These are phyloP conservation scores for Bucorvus abyssinicus DNA, from an alignment of 2,797 vertebrate species.

Conservation along the genomic window DNA sequence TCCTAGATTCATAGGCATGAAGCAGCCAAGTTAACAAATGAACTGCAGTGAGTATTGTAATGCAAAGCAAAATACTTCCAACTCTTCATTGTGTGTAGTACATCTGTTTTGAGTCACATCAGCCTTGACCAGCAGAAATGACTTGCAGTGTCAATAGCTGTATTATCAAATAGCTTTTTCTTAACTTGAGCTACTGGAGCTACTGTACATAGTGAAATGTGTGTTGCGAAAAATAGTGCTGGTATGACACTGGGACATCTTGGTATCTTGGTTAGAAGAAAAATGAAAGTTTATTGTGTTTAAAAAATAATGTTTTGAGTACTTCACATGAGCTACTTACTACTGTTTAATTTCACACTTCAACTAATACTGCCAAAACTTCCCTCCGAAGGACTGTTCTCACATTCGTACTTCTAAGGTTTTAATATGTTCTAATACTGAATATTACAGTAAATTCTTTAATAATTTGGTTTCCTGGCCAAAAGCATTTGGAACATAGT, in stretches of 20 bases:
- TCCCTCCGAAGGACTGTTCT: not conserved
- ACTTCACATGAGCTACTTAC: not conserved
- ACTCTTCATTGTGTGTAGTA: rapidly evolving
- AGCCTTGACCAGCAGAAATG: not conserved
- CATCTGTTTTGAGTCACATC: not conserved
- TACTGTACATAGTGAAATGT: not conserved
- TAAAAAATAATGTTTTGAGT: not conserved
- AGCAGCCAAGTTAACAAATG: not conserved
- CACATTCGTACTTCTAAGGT: not conserved
- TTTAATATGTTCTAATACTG: not conserved
- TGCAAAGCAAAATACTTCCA: not conserved
- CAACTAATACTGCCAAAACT: not conserved
- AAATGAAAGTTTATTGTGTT: not conserved
- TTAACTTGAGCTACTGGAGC: not conserved
- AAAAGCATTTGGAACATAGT: not conserved
- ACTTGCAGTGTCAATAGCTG: not conserved
- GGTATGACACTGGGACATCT: not conserved
- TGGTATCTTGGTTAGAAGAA: not conserved
- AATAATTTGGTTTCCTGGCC: not conserved
- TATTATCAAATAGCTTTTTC: not conserved
- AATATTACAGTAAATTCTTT: not conserved
- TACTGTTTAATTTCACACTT: not conserved
- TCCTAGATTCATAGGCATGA: not conserved
- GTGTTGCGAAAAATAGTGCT: not conserved
- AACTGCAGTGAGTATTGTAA: not conserved